phyloP scores from a whole-genome alignment of 2,888 invertebrate species.

The Philhelius pedissequus region DNA sequence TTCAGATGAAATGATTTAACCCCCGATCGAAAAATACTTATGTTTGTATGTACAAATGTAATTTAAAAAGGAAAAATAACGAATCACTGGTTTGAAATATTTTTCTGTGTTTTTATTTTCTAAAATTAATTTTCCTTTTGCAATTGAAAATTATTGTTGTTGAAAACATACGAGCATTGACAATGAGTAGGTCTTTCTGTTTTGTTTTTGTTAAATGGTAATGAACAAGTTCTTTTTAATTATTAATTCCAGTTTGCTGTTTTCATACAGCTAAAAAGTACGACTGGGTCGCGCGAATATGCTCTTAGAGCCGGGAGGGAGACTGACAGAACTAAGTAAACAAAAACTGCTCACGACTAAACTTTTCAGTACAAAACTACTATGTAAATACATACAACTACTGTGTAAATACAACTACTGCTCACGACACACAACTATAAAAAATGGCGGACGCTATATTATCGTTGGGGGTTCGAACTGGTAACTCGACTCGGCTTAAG shows the following conservation, averaged over 20 bases:
- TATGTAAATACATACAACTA: too few species aligned
- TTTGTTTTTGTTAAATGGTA: neutral
- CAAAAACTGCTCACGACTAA: too few species aligned
- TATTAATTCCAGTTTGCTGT: neutral
- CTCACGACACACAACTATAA: too few species aligned
- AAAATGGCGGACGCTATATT: too few species aligned
- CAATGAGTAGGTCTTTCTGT: neutral
- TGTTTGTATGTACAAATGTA: neutral
- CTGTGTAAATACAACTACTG: too few species aligned
- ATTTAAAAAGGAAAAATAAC: neutral
- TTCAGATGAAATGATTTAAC: slow-evolving; percentile 17
- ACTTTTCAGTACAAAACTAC: too few species aligned
- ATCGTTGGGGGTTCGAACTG: too few species aligned
- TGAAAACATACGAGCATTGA: slow-evolving; percentile 10
- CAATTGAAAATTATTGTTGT: slow-evolving; percentile 34
- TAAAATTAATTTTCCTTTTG: neutral
- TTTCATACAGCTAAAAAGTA: too few species aligned
- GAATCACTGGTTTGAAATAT: slow-evolving; percentile 8
- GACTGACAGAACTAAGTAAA: too few species aligned
- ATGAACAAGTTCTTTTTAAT: neutral
- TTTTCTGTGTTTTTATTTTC: slow-evolving; percentile 1
- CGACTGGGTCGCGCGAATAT: too few species aligned
- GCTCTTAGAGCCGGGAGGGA: too few species aligned
- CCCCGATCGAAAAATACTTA: neutral
- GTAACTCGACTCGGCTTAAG: too few species aligned